Conservation (phyloP, 2,797 vertebrate species). For the Scolopax rusticola region DNA sequence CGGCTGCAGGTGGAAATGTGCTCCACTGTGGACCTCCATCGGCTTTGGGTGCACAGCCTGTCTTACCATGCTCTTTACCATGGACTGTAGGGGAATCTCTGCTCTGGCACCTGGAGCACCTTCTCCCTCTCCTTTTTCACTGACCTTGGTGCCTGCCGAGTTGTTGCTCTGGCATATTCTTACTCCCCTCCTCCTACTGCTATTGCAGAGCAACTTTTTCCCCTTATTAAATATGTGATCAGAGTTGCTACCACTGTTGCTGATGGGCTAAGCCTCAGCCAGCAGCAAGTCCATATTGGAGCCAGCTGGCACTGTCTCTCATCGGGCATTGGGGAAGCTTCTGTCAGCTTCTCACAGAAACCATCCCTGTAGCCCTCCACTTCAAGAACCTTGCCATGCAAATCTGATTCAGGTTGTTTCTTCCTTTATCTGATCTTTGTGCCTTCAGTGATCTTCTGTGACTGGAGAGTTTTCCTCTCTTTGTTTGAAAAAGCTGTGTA, state of each 20-base stretch:
- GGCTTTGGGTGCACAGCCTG: not conserved
- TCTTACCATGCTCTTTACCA: not conserved
- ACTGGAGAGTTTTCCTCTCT: not conserved
- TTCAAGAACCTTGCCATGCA: not conserved
- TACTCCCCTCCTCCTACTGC: not conserved
- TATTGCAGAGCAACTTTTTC: not conserved
- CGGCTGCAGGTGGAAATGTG: not conserved
- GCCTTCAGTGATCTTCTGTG: not conserved
- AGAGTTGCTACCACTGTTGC: accelerated
- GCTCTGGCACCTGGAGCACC: accelerated
- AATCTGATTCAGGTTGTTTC: not conserved
- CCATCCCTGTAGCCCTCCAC: accelerated
- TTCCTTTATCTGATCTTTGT: not conserved
- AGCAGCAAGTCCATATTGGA: accelerated
- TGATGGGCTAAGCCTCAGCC: not conserved
- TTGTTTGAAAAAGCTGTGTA: not conserved
- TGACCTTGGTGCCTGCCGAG: not conserved
- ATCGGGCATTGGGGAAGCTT: accelerated
- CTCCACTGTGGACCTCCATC: not conserved
- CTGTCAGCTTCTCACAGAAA: not conserved
- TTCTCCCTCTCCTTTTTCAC: not conserved
- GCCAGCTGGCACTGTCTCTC: not conserved
- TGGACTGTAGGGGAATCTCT: not conserved
- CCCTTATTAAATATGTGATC: not conserved
- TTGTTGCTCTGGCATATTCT: not conserved